Conservation (phyloP, 2,888 invertebrate species). For the Apotomis betuletana region DNA sequence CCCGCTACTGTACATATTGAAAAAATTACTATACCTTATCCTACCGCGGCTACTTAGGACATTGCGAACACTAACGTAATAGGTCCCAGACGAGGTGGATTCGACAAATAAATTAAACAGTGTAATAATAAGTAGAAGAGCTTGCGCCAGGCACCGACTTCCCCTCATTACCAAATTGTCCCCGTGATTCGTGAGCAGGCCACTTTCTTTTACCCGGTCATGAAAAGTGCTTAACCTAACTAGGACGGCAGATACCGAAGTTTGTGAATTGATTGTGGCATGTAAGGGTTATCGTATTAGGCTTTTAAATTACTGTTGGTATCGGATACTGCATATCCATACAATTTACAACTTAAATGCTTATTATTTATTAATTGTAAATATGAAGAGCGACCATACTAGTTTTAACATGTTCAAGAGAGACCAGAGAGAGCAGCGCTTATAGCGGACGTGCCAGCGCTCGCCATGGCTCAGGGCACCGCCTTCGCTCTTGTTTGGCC, state of each 20-base stretch:
- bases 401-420: too few relatives aligned
- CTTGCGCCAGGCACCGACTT: constrained; percentile 69
- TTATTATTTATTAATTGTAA: too few relatives aligned
- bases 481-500: too few relatives aligned
- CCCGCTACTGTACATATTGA: background rate
- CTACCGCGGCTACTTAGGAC: constrained; percentile 35
- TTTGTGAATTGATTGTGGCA: constrained; percentile 50
- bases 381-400: too few relatives aligned
- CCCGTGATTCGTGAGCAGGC: constrained; percentile 65
- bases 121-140: constrained; percentile 67
- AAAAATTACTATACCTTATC: constrained; percentile 46
- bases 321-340: background rate
- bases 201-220: constrained; percentile 59
- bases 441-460: too few relatives aligned
- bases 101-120: constrained; percentile 75
- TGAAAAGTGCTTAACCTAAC: constrained; percentile 54
- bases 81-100: constrained; percentile 63
- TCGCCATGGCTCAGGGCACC: too few relatives aligned
- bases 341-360: too few relatives aligned
- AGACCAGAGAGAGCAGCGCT: too few relatives aligned
- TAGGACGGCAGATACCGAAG: constrained; percentile 52
- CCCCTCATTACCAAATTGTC: constrained; percentile 76
- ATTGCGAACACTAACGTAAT: constrained; percentile 54
- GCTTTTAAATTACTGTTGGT: background rate
- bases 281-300: constrained; percentile 1